Evolutionary conservation across 2,113 vertebrate species (phyloP).

Genomic region (Scolopax mira): DNA sequence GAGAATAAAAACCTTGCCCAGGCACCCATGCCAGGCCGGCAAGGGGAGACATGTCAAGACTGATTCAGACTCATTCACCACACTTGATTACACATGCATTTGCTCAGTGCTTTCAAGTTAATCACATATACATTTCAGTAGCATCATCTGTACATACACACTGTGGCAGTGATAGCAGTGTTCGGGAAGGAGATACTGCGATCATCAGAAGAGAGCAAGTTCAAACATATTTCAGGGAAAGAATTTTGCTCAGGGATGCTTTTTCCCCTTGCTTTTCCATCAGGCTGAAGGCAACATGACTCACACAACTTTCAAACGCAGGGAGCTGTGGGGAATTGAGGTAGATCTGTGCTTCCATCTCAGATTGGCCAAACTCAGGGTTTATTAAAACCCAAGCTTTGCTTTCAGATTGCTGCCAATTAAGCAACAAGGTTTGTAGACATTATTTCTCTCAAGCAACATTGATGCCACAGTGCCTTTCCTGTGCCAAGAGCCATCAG

Average conservation of each 20-base stretch:
- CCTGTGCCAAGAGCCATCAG: not conserved
- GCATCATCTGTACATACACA: not conserved
- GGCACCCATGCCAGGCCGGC: not conserved
- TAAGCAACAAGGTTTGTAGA: not conserved
- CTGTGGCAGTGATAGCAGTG: not conserved
- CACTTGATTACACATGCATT: not conserved
- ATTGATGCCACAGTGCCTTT: fast-evolving
- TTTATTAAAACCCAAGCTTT: not conserved
- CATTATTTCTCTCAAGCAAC: not conserved
- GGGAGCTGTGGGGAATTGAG: not conserved
- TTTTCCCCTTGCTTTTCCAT: not conserved
- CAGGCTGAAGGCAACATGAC: not conserved
- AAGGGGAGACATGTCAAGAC: not conserved
- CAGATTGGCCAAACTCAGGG: not conserved
- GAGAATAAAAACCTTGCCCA: not conserved
- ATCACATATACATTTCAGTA: not conserved
- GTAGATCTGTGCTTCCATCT: not conserved
- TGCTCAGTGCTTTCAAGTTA: not conserved
- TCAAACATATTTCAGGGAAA: not conserved
- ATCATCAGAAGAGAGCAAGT: not conserved
- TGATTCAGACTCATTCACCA: not conserved
- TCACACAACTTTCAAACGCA: not conserved
- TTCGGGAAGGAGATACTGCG: not conserved
- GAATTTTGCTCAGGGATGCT: not conserved
- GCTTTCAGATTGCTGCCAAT: not conserved